Evolutionary conservation across 2,888 invertebrate genomes (phyloP).

Genomic region (Eilema caniola): DNA sequence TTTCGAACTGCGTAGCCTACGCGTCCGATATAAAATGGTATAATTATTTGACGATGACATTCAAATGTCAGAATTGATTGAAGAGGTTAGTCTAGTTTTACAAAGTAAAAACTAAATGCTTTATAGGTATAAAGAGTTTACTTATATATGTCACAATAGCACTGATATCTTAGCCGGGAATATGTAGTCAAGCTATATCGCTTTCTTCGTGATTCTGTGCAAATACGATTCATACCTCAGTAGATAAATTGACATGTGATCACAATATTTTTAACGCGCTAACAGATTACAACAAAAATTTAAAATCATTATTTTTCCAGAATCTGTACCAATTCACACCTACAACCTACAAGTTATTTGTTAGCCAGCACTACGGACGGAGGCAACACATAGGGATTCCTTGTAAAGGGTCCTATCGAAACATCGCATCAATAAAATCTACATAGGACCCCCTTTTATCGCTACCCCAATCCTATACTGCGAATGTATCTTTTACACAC

Average conservation of each 20-base stretch:
- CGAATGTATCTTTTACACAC: conserved; percentile 31
- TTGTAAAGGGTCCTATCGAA: conserved; percentile 56
- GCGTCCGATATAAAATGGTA: conserved; percentile 1
- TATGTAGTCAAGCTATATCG: no score
- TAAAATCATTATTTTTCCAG: no score
- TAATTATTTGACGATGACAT: conserved; percentile 1
- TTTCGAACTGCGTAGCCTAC: conserved; percentile 8
- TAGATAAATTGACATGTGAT: no score
- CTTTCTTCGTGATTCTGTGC: no score
- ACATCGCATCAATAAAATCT: conserved; percentile 67
- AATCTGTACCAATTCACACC: no score
- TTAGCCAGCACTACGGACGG: conserved; percentile 27
- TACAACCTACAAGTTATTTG: no score
- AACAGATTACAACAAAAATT: no score
- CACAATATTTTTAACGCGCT: no score
- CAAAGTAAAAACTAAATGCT: background rate
- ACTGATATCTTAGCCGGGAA: background rate
- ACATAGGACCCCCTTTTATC: conserved; percentile 57
- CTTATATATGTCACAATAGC: background rate
- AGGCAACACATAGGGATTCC: conserved; percentile 41
- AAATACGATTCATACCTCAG: no score
- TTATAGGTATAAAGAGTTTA: background rate
- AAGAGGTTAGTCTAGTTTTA: background rate
- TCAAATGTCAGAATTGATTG: background rate
- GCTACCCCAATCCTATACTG: conserved; percentile 41